Conservation (phyloP, 2,797 vertebrate species). For the Sebastes baramenuke region DNA sequence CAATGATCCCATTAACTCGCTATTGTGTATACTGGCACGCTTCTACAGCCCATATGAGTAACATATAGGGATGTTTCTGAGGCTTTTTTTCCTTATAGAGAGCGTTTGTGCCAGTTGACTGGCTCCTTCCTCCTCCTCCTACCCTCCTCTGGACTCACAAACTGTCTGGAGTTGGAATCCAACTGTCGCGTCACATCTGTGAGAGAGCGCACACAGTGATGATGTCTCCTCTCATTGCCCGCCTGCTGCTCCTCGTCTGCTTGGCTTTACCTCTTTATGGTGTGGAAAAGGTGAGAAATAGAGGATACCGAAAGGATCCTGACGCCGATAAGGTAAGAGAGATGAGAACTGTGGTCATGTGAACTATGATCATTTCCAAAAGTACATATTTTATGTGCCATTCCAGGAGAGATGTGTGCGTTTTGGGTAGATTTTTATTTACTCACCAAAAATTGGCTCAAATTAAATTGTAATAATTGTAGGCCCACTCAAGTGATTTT, state of each 20-base stretch:
- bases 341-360: neutral
- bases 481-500: neutral
- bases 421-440: neutral
- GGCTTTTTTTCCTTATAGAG: neutral
- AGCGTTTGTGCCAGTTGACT: constrained; percentile 13
- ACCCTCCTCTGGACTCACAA: constrained; percentile 55
- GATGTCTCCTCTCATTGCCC: constrained; percentile 68
- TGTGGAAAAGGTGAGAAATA: constrained; percentile 81
- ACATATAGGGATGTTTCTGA: neutral
- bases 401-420: neutral
- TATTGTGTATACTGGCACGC: no score
- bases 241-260: constrained; percentile 77
- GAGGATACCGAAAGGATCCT: constrained; percentile 83
- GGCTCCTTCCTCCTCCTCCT: constrained; percentile 60
- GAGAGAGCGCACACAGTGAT: neutral
- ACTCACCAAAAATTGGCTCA: neutral
- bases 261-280: constrained; percentile 73
- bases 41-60: neutral
- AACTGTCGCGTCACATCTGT: neutral
- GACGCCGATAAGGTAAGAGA: constrained; percentile 83
- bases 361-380: neutral
- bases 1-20: neutral
- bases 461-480: neutral
- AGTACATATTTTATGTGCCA: neutral
- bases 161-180: constrained; percentile 27